Base-by-base conservation (phyloP, 2,888 invertebrate genomes). In the Drosophila mimetica region DNA sequence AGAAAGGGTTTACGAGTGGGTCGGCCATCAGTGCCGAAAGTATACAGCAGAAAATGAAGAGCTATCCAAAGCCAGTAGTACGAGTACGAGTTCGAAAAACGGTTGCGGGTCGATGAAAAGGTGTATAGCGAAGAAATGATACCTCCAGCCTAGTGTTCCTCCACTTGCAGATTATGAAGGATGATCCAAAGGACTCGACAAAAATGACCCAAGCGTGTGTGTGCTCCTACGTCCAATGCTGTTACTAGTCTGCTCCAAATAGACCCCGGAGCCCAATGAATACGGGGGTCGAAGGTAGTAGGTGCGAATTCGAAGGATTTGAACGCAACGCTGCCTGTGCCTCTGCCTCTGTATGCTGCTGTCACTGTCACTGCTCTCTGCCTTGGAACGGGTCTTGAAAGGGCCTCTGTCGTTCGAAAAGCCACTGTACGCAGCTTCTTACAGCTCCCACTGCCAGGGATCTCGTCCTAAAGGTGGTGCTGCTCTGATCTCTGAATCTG, bases 171-270 rank as follows among this genome's bases (percentile, higher is more conserved):
- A 28, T 63, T 16, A 16, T 37, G 42, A 28, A 22, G 36, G 14
- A 30, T 42, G 36, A 44, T 63, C 63, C 61, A 20, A 63, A 16
- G 39, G 7, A 18, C 8, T 53, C 6, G 16, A 16, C 20, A 28
- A 44, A 63, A 64, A 63, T 63, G 11, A 42, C 13, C 22, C 51
- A 64, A 36, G 42, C 51, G 25, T 46, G 41, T 46, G 41, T 46
- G 42, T 34, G 41, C 28, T 48, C 61, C 64, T 44, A 64, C 30
- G 51, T 36, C 18, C 42, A 44, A 41, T 36, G 11, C 13, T 48
- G 14, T 20, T 30, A 22, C 34, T 22, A 59, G 52, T 16, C 14
- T 30, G 14, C 4, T 47, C 48, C 59, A 39, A 58, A 32, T 25
- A 16, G 46, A 28, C 22, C 46, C 8, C 44, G 42, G 42, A 51